Evolutionary conservation across 2,888 invertebrate genomes (phyloP).

Genomic region (Heliothis peltigera): DNA sequence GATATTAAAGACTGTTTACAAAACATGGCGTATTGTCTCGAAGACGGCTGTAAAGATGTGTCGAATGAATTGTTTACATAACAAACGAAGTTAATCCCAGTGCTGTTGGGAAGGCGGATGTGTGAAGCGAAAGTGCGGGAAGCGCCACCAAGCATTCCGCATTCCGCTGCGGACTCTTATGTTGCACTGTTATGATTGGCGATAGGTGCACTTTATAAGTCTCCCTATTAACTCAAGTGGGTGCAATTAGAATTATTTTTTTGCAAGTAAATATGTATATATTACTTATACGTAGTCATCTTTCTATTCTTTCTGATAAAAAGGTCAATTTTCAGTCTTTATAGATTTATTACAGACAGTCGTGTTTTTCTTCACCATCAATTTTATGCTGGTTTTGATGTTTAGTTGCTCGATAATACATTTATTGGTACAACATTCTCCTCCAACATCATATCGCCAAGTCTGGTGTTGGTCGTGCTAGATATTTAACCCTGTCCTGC

Average conservation of each 20-base stretch:
- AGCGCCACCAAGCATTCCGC: conserved; percentile 83
- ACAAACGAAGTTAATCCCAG: conserved; percentile 66
- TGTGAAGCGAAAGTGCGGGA: conserved; percentile 87
- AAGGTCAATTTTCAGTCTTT: too few relatives aligned
- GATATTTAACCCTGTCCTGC: too few relatives aligned
- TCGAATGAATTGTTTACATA: conserved; percentile 75
- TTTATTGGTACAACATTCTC: too few relatives aligned
- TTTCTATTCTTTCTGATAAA: too few relatives aligned
- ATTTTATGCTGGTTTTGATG: too few relatives aligned
- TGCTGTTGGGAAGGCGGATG: conserved; percentile 81
- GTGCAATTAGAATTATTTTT: conserved; percentile 29
- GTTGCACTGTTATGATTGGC: conserved; percentile 38
- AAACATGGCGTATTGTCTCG: conserved; percentile 67
- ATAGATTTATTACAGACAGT: too few relatives aligned
- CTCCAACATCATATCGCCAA: too few relatives aligned
- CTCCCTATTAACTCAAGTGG: conserved; percentile 22
- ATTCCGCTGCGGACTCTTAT: conserved; percentile 71
- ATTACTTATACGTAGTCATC: too few relatives aligned
- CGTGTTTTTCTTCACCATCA: too few relatives aligned
- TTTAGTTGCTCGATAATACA: too few relatives aligned
- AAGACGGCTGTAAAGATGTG: conserved; percentile 63
- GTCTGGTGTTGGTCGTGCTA: too few relatives aligned
- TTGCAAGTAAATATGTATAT: neutral
- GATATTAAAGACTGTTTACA: conserved; percentile 65
- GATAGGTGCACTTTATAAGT: conserved; percentile 20